Evolutionary conservation across 2,888 invertebrate species (phyloP).

Genomic region (Apocheima hispidaria): DNA sequence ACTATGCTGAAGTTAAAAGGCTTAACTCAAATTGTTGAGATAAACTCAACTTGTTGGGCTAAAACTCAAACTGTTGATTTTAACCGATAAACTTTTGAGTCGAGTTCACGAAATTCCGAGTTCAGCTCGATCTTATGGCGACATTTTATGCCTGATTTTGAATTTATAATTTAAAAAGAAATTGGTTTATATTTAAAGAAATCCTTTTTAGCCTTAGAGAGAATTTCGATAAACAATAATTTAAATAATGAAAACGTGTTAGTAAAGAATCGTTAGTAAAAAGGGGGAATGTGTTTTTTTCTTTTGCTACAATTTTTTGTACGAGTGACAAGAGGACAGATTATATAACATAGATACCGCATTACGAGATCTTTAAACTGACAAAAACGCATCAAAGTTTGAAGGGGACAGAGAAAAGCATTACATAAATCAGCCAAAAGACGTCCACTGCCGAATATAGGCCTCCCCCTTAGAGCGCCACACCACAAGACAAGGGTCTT

Average conservation of each 20-base stretch:
- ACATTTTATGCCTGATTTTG: conserved; percentile 5
- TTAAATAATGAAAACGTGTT: not conserved
- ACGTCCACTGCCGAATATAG: too few relatives aligned
- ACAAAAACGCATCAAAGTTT: too few relatives aligned
- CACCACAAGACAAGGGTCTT: too few relatives aligned
- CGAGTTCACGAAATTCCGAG: not conserved
- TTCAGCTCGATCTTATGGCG: conserved; percentile 1
- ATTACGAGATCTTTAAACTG: too few relatives aligned
- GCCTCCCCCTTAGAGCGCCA: too few relatives aligned
- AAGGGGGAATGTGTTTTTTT: conserved; percentile 5
- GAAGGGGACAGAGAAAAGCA: too few relatives aligned
- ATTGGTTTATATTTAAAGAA: too few relatives aligned
- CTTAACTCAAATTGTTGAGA: not conserved
- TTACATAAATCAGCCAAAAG: too few relatives aligned
- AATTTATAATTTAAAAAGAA: too few relatives aligned
- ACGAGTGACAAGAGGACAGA: not conserved
- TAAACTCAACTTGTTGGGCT: not conserved
- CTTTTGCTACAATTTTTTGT: not conserved
- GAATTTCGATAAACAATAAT: conserved; percentile 1
- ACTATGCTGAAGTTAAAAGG: too few relatives aligned
- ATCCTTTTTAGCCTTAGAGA: not conserved
- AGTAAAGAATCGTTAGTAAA: not conserved
- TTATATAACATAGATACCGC: not conserved
- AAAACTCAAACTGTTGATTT: not conserved
- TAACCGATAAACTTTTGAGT: not conserved